phyloP scores from a whole-genome alignment of 2,888 invertebrate genomes.

The Synanthedon myopaeformis region DNA sequence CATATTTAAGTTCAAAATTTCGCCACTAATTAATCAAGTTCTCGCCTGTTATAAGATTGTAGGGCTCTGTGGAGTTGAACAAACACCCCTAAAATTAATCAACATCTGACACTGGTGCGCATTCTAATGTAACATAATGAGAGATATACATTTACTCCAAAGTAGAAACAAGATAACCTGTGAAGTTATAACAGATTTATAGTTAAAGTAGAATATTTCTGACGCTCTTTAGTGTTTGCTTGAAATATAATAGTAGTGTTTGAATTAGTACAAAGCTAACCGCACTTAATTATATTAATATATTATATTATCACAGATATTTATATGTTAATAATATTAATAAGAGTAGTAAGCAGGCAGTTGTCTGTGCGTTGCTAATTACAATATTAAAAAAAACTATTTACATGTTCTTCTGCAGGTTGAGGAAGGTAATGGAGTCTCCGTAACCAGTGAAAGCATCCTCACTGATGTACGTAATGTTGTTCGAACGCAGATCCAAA shows the following conservation, averaged over 20 bases:
- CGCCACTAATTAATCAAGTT: slow-evolving; percentile 17
- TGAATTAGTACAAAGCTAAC: too few relatives aligned
- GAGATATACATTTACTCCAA: slow-evolving; percentile 17
- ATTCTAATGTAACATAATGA: slow-evolving; percentile 1
- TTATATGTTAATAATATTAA: too few relatives aligned
- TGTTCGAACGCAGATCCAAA: slow-evolving; percentile 88
- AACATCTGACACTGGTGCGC: slow-evolving; percentile 3
- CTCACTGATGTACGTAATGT: slow-evolving; percentile 84
- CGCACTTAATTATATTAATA: too few relatives aligned
- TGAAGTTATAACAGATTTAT: slow-evolving; percentile 3
- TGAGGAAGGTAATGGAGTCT: slow-evolving; percentile 92
- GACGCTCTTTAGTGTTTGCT: too few relatives aligned
- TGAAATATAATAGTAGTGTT: too few relatives aligned
- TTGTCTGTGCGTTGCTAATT: too few relatives aligned
- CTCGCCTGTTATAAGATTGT: slow-evolving; percentile 7
- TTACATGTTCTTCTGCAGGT: slow-evolving; percentile 92
- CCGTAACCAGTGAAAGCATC: slow-evolving; percentile 91
- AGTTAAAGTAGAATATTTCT: background rate
- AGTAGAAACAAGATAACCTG: slow-evolving; percentile 6
- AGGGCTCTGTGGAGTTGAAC: slow-evolving; percentile 6
- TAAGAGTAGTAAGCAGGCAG: too few relatives aligned
- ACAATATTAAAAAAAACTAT: slow-evolving; percentile 17
- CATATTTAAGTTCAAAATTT: slow-evolving; percentile 4
- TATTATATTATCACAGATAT: too few relatives aligned
- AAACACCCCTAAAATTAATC: slow-evolving; percentile 17